phyloP scores from a whole-genome alignment of 2,888 invertebrate species.

The Pterostichus niger region DNA sequence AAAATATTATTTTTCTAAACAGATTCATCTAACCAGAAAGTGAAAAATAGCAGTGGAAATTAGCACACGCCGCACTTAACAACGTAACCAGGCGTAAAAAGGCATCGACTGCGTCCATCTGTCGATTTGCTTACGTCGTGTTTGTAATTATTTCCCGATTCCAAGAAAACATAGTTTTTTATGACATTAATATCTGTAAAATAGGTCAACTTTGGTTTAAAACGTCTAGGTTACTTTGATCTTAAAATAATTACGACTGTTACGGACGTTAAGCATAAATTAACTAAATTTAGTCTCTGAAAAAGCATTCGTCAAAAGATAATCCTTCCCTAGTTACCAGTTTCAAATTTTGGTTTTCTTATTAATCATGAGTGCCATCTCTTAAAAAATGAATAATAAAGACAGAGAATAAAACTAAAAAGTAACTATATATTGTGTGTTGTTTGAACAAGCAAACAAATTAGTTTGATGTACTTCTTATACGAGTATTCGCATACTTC shows the following conservation, averaged over 20 bases:
- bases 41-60: constrained; percentile 24
- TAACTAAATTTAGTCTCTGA: constrained; percentile 24
- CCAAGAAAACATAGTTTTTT: constrained; percentile 55
- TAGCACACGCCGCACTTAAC: constrained; percentile 17
- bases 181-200: constrained; percentile 61
- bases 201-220: constrained; percentile 48
- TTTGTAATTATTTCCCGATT: constrained; percentile 39
- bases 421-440: no score
- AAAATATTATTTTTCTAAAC: constrained; percentile 46
- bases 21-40: constrained; percentile 21
- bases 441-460: no score
- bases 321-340: not conserved
- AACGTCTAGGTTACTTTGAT: constrained; percentile 53
- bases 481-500: no score
- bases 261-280: constrained; percentile 42
- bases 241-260: constrained; percentile 61
- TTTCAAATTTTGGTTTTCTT: not conserved
- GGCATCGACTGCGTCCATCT: not conserved
- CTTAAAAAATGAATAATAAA: no score
- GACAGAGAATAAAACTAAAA: no score
- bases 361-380: no score
- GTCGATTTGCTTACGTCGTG: constrained; percentile 19
- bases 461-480: no score
- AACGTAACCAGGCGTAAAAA: constrained; percentile 8
- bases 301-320: constrained; percentile 26